These are phyloP conservation scores for Tiliacea aurago DNA, from an alignment of 2,888 invertebrate genomes.

Conservation along the genomic window DNA sequence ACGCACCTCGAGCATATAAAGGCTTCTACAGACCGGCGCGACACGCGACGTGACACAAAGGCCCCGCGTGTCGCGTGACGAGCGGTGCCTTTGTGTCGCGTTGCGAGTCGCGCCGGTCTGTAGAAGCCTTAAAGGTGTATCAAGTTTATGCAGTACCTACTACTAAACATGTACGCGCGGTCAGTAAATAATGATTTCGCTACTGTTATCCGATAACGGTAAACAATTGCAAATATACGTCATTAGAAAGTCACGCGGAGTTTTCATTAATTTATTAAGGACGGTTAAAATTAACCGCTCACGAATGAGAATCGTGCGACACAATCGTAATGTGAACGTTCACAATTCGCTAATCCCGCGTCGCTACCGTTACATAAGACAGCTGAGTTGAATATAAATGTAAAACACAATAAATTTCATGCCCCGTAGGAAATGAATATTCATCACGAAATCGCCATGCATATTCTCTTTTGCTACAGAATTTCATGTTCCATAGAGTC, in stretches of 20 bases:
- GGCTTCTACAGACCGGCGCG: too few relatives aligned
- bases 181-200: constrained; percentile 60
- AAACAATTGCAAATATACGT: constrained; percentile 76
- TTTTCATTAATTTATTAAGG: constrained; percentile 84
- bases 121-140: too few relatives aligned
- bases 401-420: constrained; percentile 91
- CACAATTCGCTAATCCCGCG: constrained; percentile 90
- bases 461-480: constrained; percentile 89
- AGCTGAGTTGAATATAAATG: constrained; percentile 90
- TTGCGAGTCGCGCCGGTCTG: too few relatives aligned
- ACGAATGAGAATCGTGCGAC: constrained; percentile 83
- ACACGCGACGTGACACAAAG: too few relatives aligned
- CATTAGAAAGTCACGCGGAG: constrained; percentile 83
- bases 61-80: too few relatives aligned
- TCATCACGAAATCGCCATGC: constrained; percentile 91
- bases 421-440: constrained; percentile 91
- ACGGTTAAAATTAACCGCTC: constrained; percentile 83
- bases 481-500: constrained; percentile 84
- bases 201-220: constrained; percentile 77
- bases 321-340: constrained; percentile 86
- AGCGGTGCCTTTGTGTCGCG: too few relatives aligned
- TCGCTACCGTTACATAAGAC: constrained; percentile 91
- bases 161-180: constrained; percentile 42
- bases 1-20: constrained; percentile 9
- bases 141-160: constrained; percentile 23